Conservation (phyloP, 2,113 vertebrate genomes). For the Notothenia rossii region DNA sequence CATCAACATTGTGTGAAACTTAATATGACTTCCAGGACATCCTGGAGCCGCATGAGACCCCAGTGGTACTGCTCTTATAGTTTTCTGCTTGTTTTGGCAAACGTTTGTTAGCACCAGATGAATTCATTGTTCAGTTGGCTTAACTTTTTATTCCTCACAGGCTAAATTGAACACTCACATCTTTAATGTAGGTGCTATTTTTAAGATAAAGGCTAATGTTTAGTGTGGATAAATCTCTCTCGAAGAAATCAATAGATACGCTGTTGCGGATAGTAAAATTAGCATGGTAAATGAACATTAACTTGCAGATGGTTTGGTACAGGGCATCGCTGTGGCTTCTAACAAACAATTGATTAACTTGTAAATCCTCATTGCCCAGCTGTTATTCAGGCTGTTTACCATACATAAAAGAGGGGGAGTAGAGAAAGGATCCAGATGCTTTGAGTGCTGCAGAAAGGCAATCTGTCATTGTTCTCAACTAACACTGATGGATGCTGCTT, state of each 20-base stretch:
- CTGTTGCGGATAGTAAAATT: conserved; percentile 78
- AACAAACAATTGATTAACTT: conserved; percentile 88
- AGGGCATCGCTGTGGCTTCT: conserved; percentile 75
- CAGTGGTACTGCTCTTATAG: conserved; percentile 17
- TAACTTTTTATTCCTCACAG: conserved; percentile 10
- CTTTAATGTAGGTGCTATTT: conserved; percentile 22
- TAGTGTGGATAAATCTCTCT: conserved; percentile 57
- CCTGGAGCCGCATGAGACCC: conserved; percentile 24
- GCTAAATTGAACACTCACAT: conserved; percentile 27
- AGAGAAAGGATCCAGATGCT: conserved; percentile 87
- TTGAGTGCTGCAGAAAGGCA: conserved; percentile 82
- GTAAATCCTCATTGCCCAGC: conserved; percentile 86
- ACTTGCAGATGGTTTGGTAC: conserved; percentile 82
- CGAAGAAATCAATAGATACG: conserved; percentile 72
- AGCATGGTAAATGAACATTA: conserved; percentile 84
- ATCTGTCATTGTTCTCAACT: conserved; percentile 87
- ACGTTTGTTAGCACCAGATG: conserved; percentile 10
- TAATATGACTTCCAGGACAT: conserved; percentile 38
- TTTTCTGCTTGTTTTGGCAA: conserved; percentile 36
- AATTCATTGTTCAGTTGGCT: neutral
- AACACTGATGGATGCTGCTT: conserved; percentile 88
- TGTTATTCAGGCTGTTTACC: conserved; percentile 87
- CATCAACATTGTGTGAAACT: conserved; percentile 58
- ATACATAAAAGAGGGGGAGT: conserved; percentile 82
- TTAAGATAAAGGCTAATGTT: conserved; percentile 37